Evolutionary conservation across 23 tunicate genomes (phyloP), one percentile per base, ranked within the genome.

Genomic region (Halocynthia aurantium): DNA sequence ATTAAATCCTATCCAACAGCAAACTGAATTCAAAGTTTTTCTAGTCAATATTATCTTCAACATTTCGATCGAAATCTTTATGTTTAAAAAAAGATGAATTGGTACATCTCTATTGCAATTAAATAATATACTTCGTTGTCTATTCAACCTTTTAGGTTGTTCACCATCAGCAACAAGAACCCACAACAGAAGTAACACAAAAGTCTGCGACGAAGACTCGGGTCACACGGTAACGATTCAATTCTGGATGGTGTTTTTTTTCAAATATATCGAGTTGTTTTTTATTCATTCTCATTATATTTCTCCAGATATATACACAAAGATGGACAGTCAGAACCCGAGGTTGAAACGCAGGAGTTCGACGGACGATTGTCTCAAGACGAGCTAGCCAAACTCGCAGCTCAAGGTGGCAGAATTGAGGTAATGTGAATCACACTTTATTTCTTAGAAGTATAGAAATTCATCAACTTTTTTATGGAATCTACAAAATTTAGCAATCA

Each of bases 291-390:
- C 63, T 13, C 17, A 12, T 18, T 4, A 56, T 2, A 52, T 58
- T 22, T 73, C 50, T 52, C 6, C 50, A 89, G 96, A 52, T 89
- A 89, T 76, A 75, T 84, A 44, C 96, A 89, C 79, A 84, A 84
- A 74, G 88, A 80, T 6, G 96, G 96, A 0, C 82, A 84, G 56
- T 49, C 55, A 5, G 96, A 89, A 60, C 96, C 96, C 0, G 96
- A 73, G 52, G 81, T 77, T 10, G 84, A 83, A 51, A 83, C 77
- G 7, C 61, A 62, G 71, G 96, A 89, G 71, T 89, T 69, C 66
- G 96, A 89, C 50, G 96, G 96, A 75, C 69, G 85, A 50, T 63
- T 89, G 65, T 54, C 88, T 7, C 87, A 89, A 49, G 85, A 89
- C n/a, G 85, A 89, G 52, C 84, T 85, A 51, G 70, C 80, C 2